Percentiles rank a stretch among this genome's conserved stretches.
These are phyloP conservation scores for Atta colombica DNA, from an alignment of 1,140 invertebrate genomes.

Conservation along the genomic window DNA sequence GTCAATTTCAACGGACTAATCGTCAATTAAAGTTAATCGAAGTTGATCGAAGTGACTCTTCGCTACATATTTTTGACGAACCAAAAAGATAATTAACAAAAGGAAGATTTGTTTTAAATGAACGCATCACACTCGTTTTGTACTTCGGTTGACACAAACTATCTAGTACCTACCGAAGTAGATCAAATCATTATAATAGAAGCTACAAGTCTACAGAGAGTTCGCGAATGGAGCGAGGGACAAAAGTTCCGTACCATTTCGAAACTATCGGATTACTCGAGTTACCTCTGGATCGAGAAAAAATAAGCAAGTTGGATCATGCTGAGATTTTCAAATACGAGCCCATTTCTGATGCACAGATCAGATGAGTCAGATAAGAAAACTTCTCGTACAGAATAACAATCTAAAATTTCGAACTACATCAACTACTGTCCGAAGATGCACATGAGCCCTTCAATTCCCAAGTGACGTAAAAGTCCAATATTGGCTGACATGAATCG, in stretches of 20 bases:
- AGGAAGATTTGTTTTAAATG: background rate
- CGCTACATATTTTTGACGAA: background rate
- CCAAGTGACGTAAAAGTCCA: slow-evolving; percentile 16
- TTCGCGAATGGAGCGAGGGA: background rate
- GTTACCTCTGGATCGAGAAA: slow-evolving; percentile 23
- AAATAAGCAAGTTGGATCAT: slow-evolving; percentile 65
- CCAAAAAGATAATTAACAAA: background rate
- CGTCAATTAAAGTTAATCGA: too few relatives aligned
- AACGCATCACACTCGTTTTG: slow-evolving; percentile 9
- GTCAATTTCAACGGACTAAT: too few relatives aligned
- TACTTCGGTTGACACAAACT: slow-evolving; percentile 6
- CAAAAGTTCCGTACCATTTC: slow-evolving; percentile 22
- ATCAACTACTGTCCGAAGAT: background rate
- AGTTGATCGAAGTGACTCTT: too few relatives aligned
- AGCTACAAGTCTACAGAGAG: slow-evolving; percentile 51
- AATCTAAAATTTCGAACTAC: slow-evolving; percentile 52
- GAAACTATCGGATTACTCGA: slow-evolving; percentile 70
- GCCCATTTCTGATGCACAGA: slow-evolving; percentile 27
- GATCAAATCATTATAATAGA: slow-evolving; percentile 69
- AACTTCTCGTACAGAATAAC: slow-evolving; percentile 33
- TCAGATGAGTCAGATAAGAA: slow-evolving; percentile 50
- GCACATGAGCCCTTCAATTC: slow-evolving; percentile 26
- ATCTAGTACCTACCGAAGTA: slow-evolving; percentile 20
- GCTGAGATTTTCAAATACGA: slow-evolving; percentile 69
- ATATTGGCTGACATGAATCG: background rate